These are phyloP conservation scores for Nymphalis polychloros DNA, from an alignment of 2,888 invertebrate species.

Conservation along the genomic window DNA sequence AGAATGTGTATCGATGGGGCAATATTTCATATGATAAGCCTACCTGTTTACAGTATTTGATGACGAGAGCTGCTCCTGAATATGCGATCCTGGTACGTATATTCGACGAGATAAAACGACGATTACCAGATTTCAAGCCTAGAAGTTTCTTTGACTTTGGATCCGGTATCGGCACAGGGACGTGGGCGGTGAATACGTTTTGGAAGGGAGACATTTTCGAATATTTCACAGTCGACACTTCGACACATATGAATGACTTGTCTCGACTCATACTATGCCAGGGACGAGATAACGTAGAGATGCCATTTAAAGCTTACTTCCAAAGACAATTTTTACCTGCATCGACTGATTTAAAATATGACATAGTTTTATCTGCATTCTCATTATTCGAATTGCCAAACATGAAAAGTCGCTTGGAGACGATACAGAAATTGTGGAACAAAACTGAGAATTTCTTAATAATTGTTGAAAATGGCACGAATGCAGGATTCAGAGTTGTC, in stretches of 20 bases:
- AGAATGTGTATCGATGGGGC: constrained; percentile 87
- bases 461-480: constrained; percentile 91
- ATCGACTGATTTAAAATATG: constrained; percentile 83
- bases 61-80: constrained; percentile 87
- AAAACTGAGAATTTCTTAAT: constrained; percentile 92
- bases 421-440: constrained; percentile 90
- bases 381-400: constrained; percentile 90
- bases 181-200: constrained; percentile 89
- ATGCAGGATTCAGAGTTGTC: constrained; percentile 89
- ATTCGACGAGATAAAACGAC: constrained; percentile 86
- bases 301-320: constrained; percentile 83
- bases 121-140: constrained; percentile 87
- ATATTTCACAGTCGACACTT: constrained; percentile 92
- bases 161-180: constrained; percentile 92
- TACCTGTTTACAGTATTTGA: constrained; percentile 86
- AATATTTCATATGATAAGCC: constrained; percentile 86
- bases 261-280: constrained; percentile 86
- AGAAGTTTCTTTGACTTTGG: constrained; percentile 93
- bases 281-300: constrained; percentile 83
- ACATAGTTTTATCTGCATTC: constrained; percentile 90
- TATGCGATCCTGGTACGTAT: constrained; percentile 87
- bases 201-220: constrained; percentile 90
- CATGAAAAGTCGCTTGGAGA: constrained; percentile 84
- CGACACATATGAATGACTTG: constrained; percentile 90
- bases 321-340: constrained; percentile 92